These are phyloP conservation scores for Corvus hawaiiensis DNA, from an alignment of 2,113 vertebrate genomes.

Conservation along the genomic window DNA sequence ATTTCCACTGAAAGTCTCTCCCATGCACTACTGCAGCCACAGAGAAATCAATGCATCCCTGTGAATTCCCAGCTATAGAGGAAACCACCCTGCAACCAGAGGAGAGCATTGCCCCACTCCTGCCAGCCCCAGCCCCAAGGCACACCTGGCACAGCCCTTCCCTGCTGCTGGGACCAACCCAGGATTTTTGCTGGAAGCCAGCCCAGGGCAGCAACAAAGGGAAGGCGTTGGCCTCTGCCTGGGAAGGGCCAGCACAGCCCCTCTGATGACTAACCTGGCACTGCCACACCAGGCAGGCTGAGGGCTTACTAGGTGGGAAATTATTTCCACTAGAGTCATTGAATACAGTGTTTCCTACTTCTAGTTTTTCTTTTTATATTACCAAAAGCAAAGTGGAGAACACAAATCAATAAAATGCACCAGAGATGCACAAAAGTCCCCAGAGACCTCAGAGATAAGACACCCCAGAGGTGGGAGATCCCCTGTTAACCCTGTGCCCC, in stretches of 20 bases:
- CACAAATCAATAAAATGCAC: not conserved
- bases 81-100: accelerated
- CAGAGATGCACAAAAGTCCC: not conserved
- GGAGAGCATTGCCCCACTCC: not conserved
- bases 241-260: not conserved
- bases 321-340: not conserved
- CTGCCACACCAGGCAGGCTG: not conserved
- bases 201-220: not conserved
- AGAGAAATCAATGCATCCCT: not conserved
- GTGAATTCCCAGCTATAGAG: not conserved
- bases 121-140: too few species aligned
- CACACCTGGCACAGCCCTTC: not conserved
- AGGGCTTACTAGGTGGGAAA: not conserved
- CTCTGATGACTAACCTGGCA: not conserved
- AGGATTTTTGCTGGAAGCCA: accelerated
- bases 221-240: not conserved
- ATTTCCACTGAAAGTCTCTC: not conserved
- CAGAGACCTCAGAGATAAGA: not conserved
- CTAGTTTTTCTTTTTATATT: not conserved
- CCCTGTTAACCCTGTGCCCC: not conserved
- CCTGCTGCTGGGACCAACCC: accelerated
- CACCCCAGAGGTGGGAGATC: not conserved
- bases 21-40: not conserved
- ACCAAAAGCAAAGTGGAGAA: not conserved
- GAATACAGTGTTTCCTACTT: not conserved